Evolutionary conservation across 2,797 vertebrate genomes (phyloP).

Genomic region (Danio aesculapii): DNA sequence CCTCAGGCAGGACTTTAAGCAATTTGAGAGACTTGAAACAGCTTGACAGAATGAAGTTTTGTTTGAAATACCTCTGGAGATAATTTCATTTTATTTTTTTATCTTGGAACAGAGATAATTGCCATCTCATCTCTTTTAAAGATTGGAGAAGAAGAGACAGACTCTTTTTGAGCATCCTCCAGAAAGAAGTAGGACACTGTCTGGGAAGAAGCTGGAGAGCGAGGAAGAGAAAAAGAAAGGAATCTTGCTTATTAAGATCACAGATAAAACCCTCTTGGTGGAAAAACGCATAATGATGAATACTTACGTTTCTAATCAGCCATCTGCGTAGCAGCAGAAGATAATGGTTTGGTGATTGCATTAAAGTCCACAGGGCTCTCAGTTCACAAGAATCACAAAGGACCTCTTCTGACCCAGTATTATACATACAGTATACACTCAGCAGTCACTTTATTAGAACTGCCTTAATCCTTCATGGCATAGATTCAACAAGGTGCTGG

Average conservation of each 20-base stretch:
- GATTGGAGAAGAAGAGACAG: neutral
- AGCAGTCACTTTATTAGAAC: no score
- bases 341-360: constrained; percentile 15
- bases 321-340: constrained; percentile 16
- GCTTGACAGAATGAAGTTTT: constrained; percentile 10
- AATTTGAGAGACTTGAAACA: neutral
- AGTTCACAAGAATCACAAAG: constrained; percentile 8
- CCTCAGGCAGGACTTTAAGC: neutral
- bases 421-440: no score
- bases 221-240: constrained; percentile 2
- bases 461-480: no score
- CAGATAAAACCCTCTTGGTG: constrained; percentile 15
- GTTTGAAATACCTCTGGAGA: constrained; percentile 10
- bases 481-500: no score
- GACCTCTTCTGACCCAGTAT: no score
- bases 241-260: constrained; percentile 29
- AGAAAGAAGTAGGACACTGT: constrained; percentile 26
- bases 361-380: constrained; percentile 20
- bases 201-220: neutral
- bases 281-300: constrained; percentile 1
- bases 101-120: constrained; percentile 21
- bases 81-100: neutral
- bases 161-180: constrained; percentile 5
- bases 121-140: constrained; percentile 15
- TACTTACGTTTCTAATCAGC: constrained; percentile 11